Percentiles rank a stretch among this genome's conserved stretches.
Evolutionary conservation across 64 coral and sea anemone genomes (phyloP).

Genomic region (Pachyseris speciosa): DNA sequence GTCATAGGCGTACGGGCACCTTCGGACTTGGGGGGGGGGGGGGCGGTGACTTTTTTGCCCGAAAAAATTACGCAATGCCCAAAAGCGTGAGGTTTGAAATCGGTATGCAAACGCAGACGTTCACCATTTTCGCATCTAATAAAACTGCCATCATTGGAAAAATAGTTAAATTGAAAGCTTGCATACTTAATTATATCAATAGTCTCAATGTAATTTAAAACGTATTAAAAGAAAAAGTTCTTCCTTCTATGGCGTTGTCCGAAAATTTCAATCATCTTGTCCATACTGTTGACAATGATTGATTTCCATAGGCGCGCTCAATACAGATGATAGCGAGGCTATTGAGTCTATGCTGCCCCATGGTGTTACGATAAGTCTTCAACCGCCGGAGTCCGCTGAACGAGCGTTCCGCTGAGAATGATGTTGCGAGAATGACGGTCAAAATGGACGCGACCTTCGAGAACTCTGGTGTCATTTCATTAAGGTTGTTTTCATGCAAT

Average conservation of each 20-base stretch:
- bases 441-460: background rate
- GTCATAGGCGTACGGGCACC: no score
- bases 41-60: no score
- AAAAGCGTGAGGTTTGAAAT: no score
- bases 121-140: background rate
- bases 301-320: no score
- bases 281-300: background rate
- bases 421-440: background rate
- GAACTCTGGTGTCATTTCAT: background rate
- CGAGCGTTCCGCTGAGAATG: background rate
- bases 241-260: background rate
- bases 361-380: background rate
- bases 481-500: background rate
- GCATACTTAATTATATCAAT: background rate
- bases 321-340: background rate
- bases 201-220: background rate
- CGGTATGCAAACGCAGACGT: background rate
- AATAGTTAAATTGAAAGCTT: background rate
- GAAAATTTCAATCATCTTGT: background rate
- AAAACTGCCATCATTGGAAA: background rate
- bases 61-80: no score
- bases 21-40: no score
- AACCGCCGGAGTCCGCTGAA: background rate
- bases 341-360: background rate
- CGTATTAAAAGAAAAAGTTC: background rate